Conservation (phyloP, 2,888 invertebrate species). For the Andrena bucephala region DNA sequence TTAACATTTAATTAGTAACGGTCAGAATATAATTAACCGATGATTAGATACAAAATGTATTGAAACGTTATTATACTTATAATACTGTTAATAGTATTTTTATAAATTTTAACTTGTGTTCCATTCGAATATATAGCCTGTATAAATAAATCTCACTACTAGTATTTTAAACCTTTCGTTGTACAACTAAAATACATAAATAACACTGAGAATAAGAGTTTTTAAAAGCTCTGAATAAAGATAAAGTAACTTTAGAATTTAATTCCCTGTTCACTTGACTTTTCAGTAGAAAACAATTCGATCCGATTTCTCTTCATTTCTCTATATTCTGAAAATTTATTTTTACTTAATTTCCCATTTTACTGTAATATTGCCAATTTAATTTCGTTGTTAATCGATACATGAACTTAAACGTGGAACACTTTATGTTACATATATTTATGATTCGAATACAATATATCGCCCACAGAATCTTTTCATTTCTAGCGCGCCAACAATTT, state of each 20-base stretch:
- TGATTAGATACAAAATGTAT: conserved; percentile 73
- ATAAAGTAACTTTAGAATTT: conserved; percentile 38
- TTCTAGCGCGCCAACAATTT: conserved; percentile 67
- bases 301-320: neutral
- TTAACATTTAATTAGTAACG: conserved; percentile 45
- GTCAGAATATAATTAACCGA: conserved; percentile 36
- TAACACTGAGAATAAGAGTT: conserved; percentile 22
- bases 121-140: conserved; percentile 49
- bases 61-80: conserved; percentile 72
- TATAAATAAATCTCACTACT: conserved; percentile 45
- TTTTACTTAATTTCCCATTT: neutral
- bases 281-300: neutral
- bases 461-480: neutral
- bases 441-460: neutral
- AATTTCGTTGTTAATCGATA: neutral
- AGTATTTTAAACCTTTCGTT: conserved; percentile 46
- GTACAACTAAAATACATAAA: conserved; percentile 17
- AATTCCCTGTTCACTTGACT: neutral
- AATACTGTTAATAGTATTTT: conserved; percentile 81
- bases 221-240: conserved; percentile 36
- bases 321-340: neutral
- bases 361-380: no score
- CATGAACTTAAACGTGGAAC: neutral
- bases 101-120: conserved; percentile 81
- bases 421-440: neutral